Evolutionary conservation across 2,113 vertebrate genomes (phyloP).

Genomic region (Prunella fulvescens): DNA sequence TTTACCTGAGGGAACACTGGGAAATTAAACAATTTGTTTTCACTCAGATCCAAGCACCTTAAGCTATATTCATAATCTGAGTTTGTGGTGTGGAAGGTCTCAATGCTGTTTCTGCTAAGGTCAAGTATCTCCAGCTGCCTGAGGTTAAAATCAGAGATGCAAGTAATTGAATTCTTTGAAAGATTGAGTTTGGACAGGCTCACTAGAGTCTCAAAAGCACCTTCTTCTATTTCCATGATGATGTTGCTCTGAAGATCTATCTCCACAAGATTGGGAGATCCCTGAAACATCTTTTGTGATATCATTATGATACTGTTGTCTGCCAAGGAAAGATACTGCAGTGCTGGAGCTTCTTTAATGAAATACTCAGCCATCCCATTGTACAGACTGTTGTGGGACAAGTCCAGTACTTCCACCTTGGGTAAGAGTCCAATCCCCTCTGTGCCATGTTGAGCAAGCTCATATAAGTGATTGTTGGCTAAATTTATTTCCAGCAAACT

Average conservation of each 20-base stretch:
- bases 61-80: slow-evolving; percentile 71
- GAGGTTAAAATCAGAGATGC: slow-evolving; percentile 91
- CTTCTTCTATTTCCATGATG: slow-evolving; percentile 92
- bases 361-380: slow-evolving; percentile 83
- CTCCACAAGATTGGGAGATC: slow-evolving; percentile 68
- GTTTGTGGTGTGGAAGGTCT: slow-evolving; percentile 77
- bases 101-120: slow-evolving; percentile 91
- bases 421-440: slow-evolving; percentile 75
- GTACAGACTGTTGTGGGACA: slow-evolving; percentile 88
- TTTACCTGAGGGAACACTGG: slow-evolving; percentile 81
- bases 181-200: slow-evolving; percentile 85
- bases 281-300: slow-evolving; percentile 75
- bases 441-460: slow-evolving; percentile 65
- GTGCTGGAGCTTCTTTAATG: slow-evolving; percentile 75
- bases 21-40: slow-evolving; percentile 86
- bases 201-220: slow-evolving; percentile 82
- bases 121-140: slow-evolving; percentile 81
- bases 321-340: slow-evolving; percentile 80
- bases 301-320: slow-evolving; percentile 90
- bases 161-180: slow-evolving; percentile 92
- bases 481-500: slow-evolving; percentile 84
- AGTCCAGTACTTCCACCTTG: slow-evolving; percentile 78
- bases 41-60: slow-evolving; percentile 82
- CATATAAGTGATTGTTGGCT: slow-evolving; percentile 80
- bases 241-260: slow-evolving; percentile 91